Conservation (phyloP, 2,888 invertebrate genomes). For the Leptinotarsa haldemani region DNA sequence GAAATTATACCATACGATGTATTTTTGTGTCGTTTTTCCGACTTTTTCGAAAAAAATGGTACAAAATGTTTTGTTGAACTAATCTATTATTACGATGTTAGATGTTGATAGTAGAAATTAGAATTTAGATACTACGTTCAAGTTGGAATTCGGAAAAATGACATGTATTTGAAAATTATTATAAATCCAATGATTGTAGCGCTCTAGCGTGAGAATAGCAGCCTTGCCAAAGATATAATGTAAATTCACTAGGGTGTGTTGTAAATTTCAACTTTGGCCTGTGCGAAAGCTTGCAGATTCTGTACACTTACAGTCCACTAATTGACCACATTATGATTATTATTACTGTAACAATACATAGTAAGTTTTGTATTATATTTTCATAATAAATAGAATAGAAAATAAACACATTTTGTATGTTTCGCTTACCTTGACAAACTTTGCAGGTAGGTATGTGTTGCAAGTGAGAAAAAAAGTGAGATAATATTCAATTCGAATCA, state of each 20-base stretch:
- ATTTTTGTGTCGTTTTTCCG: constrained; percentile 27
- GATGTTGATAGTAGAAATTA: constrained; percentile 32
- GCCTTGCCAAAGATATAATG: constrained; percentile 56
- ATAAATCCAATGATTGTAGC: constrained; percentile 54
- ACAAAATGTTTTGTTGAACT: constrained; percentile 34
- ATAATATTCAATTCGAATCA: no score
- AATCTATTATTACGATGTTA: constrained; percentile 32
- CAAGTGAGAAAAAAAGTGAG: no score
- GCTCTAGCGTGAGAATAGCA: constrained; percentile 59
- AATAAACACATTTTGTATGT: constrained; percentile 50
- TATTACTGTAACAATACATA: constrained; percentile 64
- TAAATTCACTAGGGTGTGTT: constrained; percentile 40
- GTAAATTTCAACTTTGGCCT: constrained; percentile 49
- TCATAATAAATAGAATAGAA: constrained; percentile 69
- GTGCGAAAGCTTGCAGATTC: constrained; percentile 60
- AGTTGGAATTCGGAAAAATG: constrained; percentile 27
- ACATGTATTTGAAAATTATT: constrained; percentile 36
- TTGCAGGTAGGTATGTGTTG: no score
- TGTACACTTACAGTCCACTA: constrained; percentile 66
- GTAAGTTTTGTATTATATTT: constrained; percentile 69
- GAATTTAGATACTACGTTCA: constrained; percentile 20
- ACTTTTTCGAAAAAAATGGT: constrained; percentile 31
- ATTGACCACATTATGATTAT: constrained; percentile 65
- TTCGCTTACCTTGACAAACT: no score
- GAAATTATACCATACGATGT: constrained; percentile 27